Evolutionary conservation across 2,888 invertebrate genomes (phyloP).

Genomic region (Drosophila ezoana): DNA sequence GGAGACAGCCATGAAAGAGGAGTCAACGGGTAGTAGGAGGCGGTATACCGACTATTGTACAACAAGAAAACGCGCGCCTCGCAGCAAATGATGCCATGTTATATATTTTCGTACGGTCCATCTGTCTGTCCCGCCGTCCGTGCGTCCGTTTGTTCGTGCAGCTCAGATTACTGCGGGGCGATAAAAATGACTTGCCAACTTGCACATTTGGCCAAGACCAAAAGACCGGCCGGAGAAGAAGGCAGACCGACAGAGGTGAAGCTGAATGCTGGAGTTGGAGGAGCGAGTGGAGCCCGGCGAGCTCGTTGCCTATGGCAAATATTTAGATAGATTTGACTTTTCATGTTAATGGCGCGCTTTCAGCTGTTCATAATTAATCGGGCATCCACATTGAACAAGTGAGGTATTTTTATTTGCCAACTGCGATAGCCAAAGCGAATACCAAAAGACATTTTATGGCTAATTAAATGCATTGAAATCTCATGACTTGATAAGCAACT

Average conservation of each 20-base stretch:
- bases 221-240: slow-evolving; percentile 16
- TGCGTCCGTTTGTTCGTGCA: slow-evolving; percentile 72
- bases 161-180: slow-evolving; percentile 78
- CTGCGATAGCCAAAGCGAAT: slow-evolving; percentile 49
- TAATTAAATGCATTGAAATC: slow-evolving; percentile 72
- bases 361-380: slow-evolving; percentile 80
- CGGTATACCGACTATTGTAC: slow-evolving; percentile 62
- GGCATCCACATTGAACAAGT: slow-evolving; percentile 74
- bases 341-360: slow-evolving; percentile 80
- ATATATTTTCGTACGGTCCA: slow-evolving; percentile 61
- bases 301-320: slow-evolving; percentile 69
- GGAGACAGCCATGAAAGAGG: slow-evolving; percentile 20
- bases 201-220: slow-evolving; percentile 74
- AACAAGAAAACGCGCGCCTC: slow-evolving; percentile 78
- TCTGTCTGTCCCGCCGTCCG: slow-evolving; percentile 37
- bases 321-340: slow-evolving; percentile 80
- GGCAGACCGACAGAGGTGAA: slow-evolving; percentile 11
- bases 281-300: slow-evolving; percentile 32
- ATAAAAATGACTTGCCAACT: slow-evolving; percentile 80
- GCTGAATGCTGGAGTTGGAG: slow-evolving; percentile 19
- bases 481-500: slow-evolving; percentile 42
- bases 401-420: slow-evolving; percentile 72
- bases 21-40: slow-evolving; percentile 7
- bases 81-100: slow-evolving; percentile 78
- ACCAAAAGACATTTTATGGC: slow-evolving; percentile 71